Evolutionary conservation across 2,113 vertebrate species (phyloP), one percentile per base, ranked within the genome.

Genomic region (Mesocricetus auratus): DNA sequence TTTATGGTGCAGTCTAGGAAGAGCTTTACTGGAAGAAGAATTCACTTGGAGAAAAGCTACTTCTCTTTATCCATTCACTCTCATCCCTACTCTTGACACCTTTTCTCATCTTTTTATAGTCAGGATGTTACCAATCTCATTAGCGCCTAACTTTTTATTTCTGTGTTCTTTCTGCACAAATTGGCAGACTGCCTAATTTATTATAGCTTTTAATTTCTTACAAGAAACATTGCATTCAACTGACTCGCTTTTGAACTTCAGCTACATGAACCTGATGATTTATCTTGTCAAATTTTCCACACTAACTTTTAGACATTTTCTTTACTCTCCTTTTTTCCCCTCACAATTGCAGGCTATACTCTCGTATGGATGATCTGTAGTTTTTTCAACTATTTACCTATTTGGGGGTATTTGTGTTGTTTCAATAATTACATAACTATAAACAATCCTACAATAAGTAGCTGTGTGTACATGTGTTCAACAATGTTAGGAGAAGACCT

Each of bases 241-340:
- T 75, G 64, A 64, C 19, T 39, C 4, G 47, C 21, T 74, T 42
- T 78, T 47, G 4, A 42, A 88, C 29, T 90, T 87, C 93, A n/a
- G n/a, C 29, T 83, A 88, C 33, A 79, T 68, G 26, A 94, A 90
- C 24, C 74, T 90, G 90, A 69, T 60, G 60, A 77, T 53, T 56
- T 39, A 81, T 77, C 21, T 39, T 73, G 4, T 39, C 53, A 22
- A 77, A 68, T 50, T 62, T 96, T 60, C 36, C 47, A 86, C 53
- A 94, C 21, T 8, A 88, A 77, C 86, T 96, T 36, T 47, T 93
- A 90, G 60, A 94, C 3, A 31, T 83, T 78, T 62, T 92, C 10
- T 3, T n/a, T 15, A 8, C 36, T 26, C 36, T 10, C 19, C 2
- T 7, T 2, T 10, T 73, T 94, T 89, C 53, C 0, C 29, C n/a